Conservation (phyloP, 2,113 vertebrate genomes). For the Paramisgurnus dabryanus region DNA sequence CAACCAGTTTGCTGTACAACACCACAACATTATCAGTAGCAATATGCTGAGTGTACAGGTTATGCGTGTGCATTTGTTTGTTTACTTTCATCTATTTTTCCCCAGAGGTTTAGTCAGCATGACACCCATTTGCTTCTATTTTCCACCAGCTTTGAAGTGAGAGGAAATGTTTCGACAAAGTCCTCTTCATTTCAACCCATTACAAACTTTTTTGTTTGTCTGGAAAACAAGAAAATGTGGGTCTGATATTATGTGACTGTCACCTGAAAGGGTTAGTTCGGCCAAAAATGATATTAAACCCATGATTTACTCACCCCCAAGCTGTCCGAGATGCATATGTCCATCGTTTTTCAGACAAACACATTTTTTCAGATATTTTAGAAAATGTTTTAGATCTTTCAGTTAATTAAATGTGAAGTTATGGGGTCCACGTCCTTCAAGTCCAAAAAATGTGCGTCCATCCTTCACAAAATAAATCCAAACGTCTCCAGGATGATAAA, state of each 20-base stretch:
- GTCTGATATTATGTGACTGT: not conserved
- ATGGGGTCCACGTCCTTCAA: no score
- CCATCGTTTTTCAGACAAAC: no score
- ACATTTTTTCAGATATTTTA: no score
- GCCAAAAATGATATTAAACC: no score
- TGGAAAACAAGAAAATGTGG: not conserved
- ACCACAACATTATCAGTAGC: constrained; percentile 20
- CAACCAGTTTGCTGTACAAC: constrained; percentile 1
- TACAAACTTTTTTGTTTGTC: not conserved
- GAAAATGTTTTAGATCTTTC: no score
- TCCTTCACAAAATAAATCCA: no score
- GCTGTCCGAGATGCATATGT: no score
- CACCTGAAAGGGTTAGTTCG: not conserved
- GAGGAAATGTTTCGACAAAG: constrained; percentile 9
- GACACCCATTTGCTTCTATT: constrained; percentile 41
- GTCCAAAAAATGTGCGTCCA: no score
- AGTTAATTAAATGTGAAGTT: no score
- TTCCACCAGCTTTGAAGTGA: constrained; percentile 43
- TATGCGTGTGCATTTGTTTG: constrained; percentile 12
- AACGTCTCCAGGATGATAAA: no score
- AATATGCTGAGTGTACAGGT: constrained; percentile 35
- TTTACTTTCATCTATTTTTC: constrained; percentile 21
- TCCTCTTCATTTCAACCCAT: constrained; percentile 1
- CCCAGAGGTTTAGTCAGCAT: not conserved
- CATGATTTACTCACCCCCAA: no score